Conservation (phyloP, 2,113 vertebrate species). For the Anhinga rufa region DNA sequence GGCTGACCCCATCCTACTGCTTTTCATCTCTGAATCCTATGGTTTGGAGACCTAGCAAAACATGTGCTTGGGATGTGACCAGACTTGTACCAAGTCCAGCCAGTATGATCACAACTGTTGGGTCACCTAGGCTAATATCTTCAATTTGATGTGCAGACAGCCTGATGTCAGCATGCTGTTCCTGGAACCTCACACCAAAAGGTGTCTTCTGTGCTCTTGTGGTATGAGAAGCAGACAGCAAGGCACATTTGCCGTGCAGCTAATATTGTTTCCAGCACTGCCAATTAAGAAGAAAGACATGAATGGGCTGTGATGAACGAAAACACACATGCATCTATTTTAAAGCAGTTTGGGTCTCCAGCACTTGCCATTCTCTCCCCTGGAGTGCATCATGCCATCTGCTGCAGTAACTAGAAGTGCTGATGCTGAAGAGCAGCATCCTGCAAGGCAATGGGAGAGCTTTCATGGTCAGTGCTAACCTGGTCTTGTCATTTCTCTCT, state of each 20-base stretch:
- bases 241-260: neutral
- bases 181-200: neutral
- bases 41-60: neutral
- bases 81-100: neutral
- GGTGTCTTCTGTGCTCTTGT: neutral
- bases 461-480: neutral
- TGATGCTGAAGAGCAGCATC: neutral
- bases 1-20: neutral
- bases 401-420: neutral
- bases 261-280: neutral
- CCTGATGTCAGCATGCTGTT: neutral
- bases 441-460: neutral
- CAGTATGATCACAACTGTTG: neutral
- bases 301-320: neutral
- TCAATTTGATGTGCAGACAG: neutral
- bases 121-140: neutral
- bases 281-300: neutral
- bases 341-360: neutral
- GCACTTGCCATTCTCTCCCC: neutral
- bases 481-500: neutral
- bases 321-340: fast-evolving
- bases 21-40: neutral
- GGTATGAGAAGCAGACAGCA: neutral
- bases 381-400: fast-evolving
- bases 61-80: neutral